Conservation (phyloP, 2,888 invertebrate species). For the Cristatella mucedo region DNA sequence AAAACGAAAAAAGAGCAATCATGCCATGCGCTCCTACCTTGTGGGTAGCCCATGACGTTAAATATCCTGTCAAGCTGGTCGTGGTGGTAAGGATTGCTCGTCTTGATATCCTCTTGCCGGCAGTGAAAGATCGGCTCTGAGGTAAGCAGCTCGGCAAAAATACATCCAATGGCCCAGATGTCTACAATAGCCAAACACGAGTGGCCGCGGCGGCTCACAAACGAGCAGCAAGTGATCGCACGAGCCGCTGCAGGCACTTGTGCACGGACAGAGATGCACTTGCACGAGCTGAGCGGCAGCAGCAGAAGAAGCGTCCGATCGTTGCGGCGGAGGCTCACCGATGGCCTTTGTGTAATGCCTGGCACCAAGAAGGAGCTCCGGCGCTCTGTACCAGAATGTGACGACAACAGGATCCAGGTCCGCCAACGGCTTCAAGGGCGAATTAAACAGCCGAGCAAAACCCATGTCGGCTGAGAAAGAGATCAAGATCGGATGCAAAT, state of each 20-base stretch:
- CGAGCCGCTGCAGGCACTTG: too few species aligned
- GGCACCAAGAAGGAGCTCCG: slow-evolving; percentile 75
- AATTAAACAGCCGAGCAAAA: slow-evolving; percentile 90
- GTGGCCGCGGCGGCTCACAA: too few species aligned
- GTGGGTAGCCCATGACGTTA: slow-evolving; percentile 97
- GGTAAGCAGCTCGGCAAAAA: slow-evolving; percentile 93
- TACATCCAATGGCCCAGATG: slow-evolving; percentile 98
- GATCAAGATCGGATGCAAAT: neutral
- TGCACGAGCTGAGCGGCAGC: too few species aligned
- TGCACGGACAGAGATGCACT: too few species aligned
- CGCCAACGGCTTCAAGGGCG: slow-evolving; percentile 87
- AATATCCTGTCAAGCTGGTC: slow-evolving; percentile 96
- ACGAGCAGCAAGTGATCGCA: too few species aligned
- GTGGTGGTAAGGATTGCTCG: slow-evolving; percentile 96
- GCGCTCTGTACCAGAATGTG: slow-evolving; percentile 98
- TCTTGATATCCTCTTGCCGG: slow-evolving; percentile 97
- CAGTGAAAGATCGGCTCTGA: slow-evolving; percentile 99
- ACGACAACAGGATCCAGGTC: slow-evolving; percentile 98
- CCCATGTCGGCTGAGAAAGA: slow-evolving; percentile 74
- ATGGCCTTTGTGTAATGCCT: slow-evolving; percentile 96
- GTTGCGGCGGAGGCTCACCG: too few species aligned
- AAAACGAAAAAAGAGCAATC: too few species aligned
- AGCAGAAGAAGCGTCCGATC: too few species aligned
- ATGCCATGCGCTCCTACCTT: slow-evolving; percentile 36
- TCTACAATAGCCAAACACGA: slow-evolving; percentile 44